Conservation (phyloP, 2,113 vertebrate genomes). For the Apaloderma vittatum region DNA sequence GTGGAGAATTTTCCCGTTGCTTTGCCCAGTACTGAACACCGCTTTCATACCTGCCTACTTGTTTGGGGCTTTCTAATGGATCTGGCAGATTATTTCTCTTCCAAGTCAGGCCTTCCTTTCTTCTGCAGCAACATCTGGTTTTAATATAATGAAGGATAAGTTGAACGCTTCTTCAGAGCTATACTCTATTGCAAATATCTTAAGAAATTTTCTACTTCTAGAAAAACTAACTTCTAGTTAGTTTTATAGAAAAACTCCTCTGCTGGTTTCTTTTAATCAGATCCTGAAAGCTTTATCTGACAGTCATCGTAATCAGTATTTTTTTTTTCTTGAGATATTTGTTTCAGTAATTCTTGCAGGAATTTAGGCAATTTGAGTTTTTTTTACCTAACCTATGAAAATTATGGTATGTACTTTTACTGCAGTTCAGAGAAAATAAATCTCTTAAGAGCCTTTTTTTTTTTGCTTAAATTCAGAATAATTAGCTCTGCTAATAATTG, state of each 20-base stretch:
- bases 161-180: conserved; percentile 24
- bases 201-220: conserved; percentile 1
- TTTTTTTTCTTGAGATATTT: neutral
- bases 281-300: neutral
- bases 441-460: neutral
- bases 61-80: neutral
- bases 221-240: neutral
- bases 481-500: neutral
- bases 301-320: neutral
- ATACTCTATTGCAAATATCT: neutral
- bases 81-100: neutral
- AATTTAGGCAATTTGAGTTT: neutral
- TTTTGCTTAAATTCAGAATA: neutral
- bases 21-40: neutral
- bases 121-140: conserved; percentile 7
- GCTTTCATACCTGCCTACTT: neutral
- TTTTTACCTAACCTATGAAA: neutral
- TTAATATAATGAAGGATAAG: neutral
- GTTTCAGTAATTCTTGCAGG: conserved; percentile 10
- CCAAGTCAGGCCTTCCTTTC: neutral
- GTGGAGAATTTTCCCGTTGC: neutral
- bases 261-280: neutral
- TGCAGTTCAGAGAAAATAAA: neutral
- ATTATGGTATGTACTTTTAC: neutral
- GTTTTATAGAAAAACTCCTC: neutral